phyloP scores from a whole-genome alignment of 1,140 invertebrate species.

The Bacillus rossius region DNA sequence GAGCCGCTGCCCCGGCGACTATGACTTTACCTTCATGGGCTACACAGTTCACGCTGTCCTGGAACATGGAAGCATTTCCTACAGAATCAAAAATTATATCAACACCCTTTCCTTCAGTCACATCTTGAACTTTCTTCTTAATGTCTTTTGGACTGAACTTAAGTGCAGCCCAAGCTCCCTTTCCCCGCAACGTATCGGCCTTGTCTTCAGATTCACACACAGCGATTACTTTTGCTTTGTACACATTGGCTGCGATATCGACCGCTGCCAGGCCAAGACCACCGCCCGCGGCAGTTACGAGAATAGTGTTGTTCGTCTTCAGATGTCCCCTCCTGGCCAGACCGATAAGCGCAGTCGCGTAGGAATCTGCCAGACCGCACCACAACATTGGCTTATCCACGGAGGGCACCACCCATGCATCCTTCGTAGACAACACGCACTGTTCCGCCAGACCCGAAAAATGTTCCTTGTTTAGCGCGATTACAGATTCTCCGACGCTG shows the following conservation, averaged over 20 bases:
- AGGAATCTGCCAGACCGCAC: slow-evolving; percentile 49
- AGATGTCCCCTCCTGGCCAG: slow-evolving; percentile 48
- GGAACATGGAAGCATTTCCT: slow-evolving; percentile 49
- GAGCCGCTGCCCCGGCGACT: slow-evolving; percentile 49
- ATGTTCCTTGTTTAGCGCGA: slow-evolving; percentile 47
- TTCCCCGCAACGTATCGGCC: slow-evolving; percentile 46
- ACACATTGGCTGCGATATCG: slow-evolving; percentile 56
- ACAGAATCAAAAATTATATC: slow-evolving; percentile 53
- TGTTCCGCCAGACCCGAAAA: slow-evolving; percentile 50
- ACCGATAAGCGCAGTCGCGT: slow-evolving; percentile 52
- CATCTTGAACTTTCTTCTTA: slow-evolving; percentile 45
- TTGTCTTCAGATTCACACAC: slow-evolving; percentile 52
- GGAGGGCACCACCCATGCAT: slow-evolving; percentile 50
- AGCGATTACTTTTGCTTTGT: slow-evolving; percentile 54
- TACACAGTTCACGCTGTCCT: slow-evolving; percentile 38
- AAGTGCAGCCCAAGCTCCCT: slow-evolving; percentile 54
- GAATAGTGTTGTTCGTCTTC: slow-evolving; percentile 46
- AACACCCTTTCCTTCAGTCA: slow-evolving; percentile 50
- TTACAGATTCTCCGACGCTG: slow-evolving; percentile 44
- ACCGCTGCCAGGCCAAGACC: slow-evolving; percentile 53
- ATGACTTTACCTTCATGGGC: slow-evolving; percentile 48
- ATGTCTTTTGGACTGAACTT: slow-evolving; percentile 50
- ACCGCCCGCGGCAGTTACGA: slow-evolving; percentile 54
- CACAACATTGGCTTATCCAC: slow-evolving; percentile 42
- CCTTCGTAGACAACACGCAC: slow-evolving; percentile 47